Evolutionary conservation across 2,113 vertebrate species (phyloP).

Genomic region (Microtus ochrogaster): DNA sequence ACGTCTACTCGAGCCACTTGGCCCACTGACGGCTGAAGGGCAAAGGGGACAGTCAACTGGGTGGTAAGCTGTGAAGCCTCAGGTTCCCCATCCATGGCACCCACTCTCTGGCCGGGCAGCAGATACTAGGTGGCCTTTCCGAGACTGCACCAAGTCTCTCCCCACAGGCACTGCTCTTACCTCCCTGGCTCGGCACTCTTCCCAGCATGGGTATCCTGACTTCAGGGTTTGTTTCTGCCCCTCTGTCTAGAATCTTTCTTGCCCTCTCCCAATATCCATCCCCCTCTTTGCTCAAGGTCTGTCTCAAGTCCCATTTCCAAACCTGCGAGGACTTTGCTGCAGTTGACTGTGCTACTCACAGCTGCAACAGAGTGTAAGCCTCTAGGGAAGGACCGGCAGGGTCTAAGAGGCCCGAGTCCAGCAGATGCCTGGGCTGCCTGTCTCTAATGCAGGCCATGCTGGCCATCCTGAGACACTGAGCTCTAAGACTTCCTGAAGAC

Average conservation of each 20-base stretch:
- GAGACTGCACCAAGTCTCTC: too few relatives aligned
- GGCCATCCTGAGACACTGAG: too few relatives aligned
- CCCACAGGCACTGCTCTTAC: fast-evolving
- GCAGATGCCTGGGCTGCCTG: neutral
- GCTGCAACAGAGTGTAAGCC: neutral
- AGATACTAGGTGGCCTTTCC: too few relatives aligned
- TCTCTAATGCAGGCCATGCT: neutral
- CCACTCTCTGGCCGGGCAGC: neutral
- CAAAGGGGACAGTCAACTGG: conserved; percentile 10
- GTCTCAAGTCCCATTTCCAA: neutral
- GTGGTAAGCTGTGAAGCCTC: neutral
- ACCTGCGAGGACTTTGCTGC: neutral
- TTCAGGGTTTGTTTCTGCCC: fast-evolving
- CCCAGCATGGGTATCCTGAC: fast-evolving
- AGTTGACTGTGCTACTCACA: neutral
- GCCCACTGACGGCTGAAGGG: conserved; percentile 93
- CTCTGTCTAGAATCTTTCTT: neutral
- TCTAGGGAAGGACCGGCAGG: fast-evolving
- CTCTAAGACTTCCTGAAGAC: neutral
- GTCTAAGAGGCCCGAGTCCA: neutral
- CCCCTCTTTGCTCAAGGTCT: neutral
- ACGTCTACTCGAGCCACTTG: conserved; percentile 97
- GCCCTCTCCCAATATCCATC: fast-evolving
- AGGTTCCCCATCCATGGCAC: neutral
- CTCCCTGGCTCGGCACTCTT: fast-evolving